Evolutionary conservation across 2,888 invertebrate genomes (phyloP).

Genomic region (Dioctria linearis): DNA sequence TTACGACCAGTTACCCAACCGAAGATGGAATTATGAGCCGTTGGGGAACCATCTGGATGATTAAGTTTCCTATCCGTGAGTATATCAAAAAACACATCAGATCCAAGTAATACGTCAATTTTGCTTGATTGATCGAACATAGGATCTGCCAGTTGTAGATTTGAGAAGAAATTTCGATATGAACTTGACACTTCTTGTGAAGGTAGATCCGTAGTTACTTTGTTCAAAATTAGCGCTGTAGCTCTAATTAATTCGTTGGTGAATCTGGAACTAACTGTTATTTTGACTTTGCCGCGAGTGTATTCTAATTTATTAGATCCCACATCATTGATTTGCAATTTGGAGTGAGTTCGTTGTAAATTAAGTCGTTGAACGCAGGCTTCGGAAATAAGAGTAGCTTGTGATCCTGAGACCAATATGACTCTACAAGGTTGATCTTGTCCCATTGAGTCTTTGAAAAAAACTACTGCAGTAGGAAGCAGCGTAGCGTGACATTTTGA

Average conservation of each 20-base stretch:
- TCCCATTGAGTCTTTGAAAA: background rate
- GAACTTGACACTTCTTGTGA: background rate
- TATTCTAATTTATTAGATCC: background rate
- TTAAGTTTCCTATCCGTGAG: background rate
- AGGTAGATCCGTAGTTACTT: background rate
- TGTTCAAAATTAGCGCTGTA: background rate
- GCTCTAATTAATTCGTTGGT: background rate
- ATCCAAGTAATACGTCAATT: background rate
- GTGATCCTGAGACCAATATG: background rate
- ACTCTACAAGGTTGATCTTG: background rate
- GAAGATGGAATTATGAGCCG: background rate
- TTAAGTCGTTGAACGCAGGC: background rate
- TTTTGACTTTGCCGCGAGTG: background rate
- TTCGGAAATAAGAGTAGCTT: background rate
- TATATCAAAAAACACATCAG: background rate
- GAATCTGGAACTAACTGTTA: background rate
- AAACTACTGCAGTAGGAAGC: background rate
- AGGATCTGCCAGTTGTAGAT: background rate
- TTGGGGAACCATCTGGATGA: background rate
- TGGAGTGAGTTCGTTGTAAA: background rate
- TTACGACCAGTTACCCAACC: background rate
- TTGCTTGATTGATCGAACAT: background rate
- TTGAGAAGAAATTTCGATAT: background rate
- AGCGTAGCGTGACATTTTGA: background rate
- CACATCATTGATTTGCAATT: background rate